These are phyloP conservation scores for Drosophila mayri DNA, from an alignment of 1,140 invertebrate genomes.

Conservation along the genomic window DNA sequence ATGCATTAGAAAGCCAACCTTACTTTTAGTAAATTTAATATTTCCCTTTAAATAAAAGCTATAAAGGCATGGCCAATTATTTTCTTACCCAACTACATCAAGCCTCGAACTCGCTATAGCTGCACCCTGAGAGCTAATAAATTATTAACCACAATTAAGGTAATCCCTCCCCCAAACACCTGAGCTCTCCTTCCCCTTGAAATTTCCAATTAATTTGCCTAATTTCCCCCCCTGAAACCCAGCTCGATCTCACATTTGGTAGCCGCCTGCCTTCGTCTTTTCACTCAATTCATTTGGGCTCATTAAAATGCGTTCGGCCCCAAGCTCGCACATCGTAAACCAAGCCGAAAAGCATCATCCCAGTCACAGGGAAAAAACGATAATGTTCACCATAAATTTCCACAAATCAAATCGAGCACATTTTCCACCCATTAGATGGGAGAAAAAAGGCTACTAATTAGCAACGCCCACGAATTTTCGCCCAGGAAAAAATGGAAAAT, in stretches of 20 bases:
- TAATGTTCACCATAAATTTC: slow-evolving; percentile 74
- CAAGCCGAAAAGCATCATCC: slow-evolving; percentile 40
- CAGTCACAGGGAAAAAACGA: slow-evolving; percentile 18
- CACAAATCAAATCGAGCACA: slow-evolving; percentile 81
- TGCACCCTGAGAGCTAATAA: slow-evolving; percentile 4
- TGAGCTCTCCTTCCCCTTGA: slow-evolving; percentile 13
- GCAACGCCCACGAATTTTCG: slow-evolving; percentile 69
- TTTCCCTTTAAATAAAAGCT: no score
- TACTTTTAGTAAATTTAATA: neutral
- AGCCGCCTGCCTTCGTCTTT: slow-evolving; percentile 19
- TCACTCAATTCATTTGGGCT: slow-evolving; percentile 44
- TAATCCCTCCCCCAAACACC: slow-evolving; percentile 32
- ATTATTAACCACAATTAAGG: slow-evolving; percentile 13
- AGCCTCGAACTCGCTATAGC: no score
- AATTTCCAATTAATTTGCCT: slow-evolving; percentile 50
- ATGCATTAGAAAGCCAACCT: neutral
- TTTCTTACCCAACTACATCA: neutral
- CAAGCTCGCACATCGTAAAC: slow-evolving; percentile 77
- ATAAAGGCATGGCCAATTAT: neutral
- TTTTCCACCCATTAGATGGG: slow-evolving; percentile 53
- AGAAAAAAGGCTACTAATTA: slow-evolving; percentile 62
- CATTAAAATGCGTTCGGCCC: slow-evolving; percentile 77
- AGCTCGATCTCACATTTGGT: slow-evolving; percentile 22
- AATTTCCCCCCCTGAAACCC: slow-evolving; percentile 21
- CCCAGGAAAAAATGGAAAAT: slow-evolving; percentile 38